A percentile compares a stretch with the other conserved stretches of the same genome.
Conservation (phyloP, 2,888 invertebrate genomes). For the Priocnemis perturbator region DNA sequence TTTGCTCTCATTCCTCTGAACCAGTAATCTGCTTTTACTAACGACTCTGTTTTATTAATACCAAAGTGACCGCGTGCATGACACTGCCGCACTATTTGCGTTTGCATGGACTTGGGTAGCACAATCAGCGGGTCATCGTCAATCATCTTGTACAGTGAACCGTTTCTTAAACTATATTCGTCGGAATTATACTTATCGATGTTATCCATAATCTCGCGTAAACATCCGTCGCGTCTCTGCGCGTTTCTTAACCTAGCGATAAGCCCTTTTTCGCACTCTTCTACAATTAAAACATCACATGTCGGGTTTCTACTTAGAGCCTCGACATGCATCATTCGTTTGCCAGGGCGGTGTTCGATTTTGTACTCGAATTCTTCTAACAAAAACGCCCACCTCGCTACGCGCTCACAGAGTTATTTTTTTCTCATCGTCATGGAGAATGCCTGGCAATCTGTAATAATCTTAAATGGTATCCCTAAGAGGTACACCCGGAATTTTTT, state of each 20-base stretch:
- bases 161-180: background rate
- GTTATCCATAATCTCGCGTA: background rate
- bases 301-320: conserved; percentile 28
- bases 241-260: conserved; percentile 14
- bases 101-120: no score
- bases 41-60: no score
- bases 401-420: conserved; percentile 34
- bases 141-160: no score
- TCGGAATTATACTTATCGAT: background rate
- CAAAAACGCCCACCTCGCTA: conserved; percentile 45
- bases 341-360: conserved; percentile 1
- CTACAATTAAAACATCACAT: conserved; percentile 7
- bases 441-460: conserved; percentile 50
- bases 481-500: conserved; percentile 34
- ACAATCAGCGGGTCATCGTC: no score
- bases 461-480: conserved; percentile 32
- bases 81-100: no score
- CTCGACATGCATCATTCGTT: conserved; percentile 22
- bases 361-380: conserved; percentile 26
- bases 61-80: no score
- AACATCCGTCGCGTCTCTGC: conserved; percentile 14
- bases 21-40: no score
- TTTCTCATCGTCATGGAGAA: conserved; percentile 41
- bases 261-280: conserved; percentile 10
- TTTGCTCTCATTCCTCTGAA: no score